Base-by-base conservation (phyloP, 2,888 invertebrate genomes). In the Homarus gammarus region DNA sequence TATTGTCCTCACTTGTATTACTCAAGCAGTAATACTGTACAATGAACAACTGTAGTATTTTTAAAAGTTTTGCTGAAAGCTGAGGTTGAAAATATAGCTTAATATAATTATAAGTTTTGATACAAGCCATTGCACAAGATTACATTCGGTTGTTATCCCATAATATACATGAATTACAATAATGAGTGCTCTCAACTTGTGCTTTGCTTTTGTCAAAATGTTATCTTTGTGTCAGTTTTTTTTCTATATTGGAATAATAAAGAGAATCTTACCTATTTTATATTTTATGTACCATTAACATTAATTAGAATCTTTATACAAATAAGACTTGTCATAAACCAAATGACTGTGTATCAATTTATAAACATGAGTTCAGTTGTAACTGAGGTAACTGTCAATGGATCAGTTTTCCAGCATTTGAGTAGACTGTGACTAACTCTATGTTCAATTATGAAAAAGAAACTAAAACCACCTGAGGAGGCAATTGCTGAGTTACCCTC, bases 181-280 rank as follows among this genome's bases (percentile, higher is more conserved):
- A 22, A 64, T 22, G 64, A 64, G 12, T 64, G 6, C 27, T 64
- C 8, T 64, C 5, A 27, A 27, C 22, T 22, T 22, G 64, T 64
- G 64, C 27, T 64, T 64, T 77, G 78, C 85, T 68, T 44, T 27
- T 78, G 68, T 64, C 40, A 44, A 31, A 64, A 64, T 64, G 22
- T 27, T 33, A 40, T 40, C 40, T 40, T 36, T 83, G 61, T 27
- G 40, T 40, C 64, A 36, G 68, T 64, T n/a, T 73, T 73, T 83
- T 83, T 85, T 85, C 49, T 68, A 85, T 85, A 78, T 77, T 77
- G 77, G 85, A 68, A 85, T 85, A 85, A 85, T 85, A 78, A 85
- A 84, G 75, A 77, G 44, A 78, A 61, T 61, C 38, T 36, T 49
- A 78, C 77, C 68, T 79, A 31, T 56, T 78, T 44, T 44, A 44